A percentile compares a stretch with the other conserved stretches of the same genome.
Conservation (phyloP, 2,113 vertebrate genomes). For the Sorex araneus region DNA sequence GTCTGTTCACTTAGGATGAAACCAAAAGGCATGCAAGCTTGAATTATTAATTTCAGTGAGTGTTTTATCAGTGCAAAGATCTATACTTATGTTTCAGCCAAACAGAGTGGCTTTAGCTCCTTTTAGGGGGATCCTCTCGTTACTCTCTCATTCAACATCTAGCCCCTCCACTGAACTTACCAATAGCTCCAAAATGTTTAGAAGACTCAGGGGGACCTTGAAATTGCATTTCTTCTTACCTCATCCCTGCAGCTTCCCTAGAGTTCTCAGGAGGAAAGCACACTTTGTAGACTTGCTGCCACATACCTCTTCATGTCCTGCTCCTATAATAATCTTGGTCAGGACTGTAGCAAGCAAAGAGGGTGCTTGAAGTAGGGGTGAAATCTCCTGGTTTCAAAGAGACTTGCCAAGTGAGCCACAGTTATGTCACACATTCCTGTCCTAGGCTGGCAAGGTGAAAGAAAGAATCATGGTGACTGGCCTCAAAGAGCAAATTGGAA, state of each 20-base stretch:
- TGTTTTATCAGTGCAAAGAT: constrained; percentile 87
- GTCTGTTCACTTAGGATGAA: constrained; percentile 81
- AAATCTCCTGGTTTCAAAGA: neutral
- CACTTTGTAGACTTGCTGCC: constrained; percentile 59
- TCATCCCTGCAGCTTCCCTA: constrained; percentile 13
- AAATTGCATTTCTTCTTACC: constrained; percentile 57
- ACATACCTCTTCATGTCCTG: constrained; percentile 32
- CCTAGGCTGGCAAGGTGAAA: neutral
- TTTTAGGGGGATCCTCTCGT: constrained; percentile 27
- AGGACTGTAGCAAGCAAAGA: neutral
- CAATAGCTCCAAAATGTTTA: constrained; percentile 71
- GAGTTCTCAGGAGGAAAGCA: constrained; percentile 57
- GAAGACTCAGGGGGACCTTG: constrained; percentile 42
- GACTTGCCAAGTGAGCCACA: neutral
- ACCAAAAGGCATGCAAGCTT: constrained; percentile 80
- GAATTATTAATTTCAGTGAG: constrained; percentile 88
- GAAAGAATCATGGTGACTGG: neutral
- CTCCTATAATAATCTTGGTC: constrained; percentile 2
- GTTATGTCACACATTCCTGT: neutral
- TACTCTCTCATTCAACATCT: neutral
- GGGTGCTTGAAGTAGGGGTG: neutral
- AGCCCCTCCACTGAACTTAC: constrained; percentile 21
- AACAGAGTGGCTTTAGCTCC: constrained; percentile 75
- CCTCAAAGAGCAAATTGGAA: neutral
- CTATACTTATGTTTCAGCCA: constrained; percentile 80